Base-by-base conservation (phyloP, 2,888 invertebrate genomes). In the Agelastica alni region DNA sequence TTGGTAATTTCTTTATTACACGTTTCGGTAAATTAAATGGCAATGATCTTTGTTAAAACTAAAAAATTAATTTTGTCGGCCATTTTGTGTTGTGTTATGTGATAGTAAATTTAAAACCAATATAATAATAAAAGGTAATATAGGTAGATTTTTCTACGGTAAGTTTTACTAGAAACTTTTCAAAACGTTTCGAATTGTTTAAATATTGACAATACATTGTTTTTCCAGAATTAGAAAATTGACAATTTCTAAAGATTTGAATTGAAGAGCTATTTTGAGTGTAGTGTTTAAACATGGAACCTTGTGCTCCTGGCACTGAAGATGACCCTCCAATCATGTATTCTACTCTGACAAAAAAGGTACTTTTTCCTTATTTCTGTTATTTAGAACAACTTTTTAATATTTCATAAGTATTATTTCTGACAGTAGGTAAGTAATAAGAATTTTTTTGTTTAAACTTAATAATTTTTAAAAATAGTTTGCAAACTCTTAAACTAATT, bases 291-390 rank as follows among this genome's bases (percentile, higher is more conserved):
- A 66, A 56, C 34, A 73, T 73, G 72, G 73, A 74, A 59, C 73
- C 72, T 16, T 56, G 67, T 49, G 73, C 74, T 20, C 74, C 74
- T 16, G 74, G 74, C 31, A 74, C 74, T 26, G 74, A 74, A 67
- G 73, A 72, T 56, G 74, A 74, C 41, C 65, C 65, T 10, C 65
- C 65, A 10, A 62, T 66, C 46, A 59, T 59, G 54, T 67, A 63
- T 54, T 63, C 67, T 14, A 60, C 66, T 28, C 57, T 68, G 20
- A 70, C 57, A 13, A 74, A 72, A 63, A 64, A 71, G 72, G 73
- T 74, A 74, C 37, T 48, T 61, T 60, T 37, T 30, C 43, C 47
- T 26, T 56, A 43, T 42, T 28, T 18, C 14, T 34, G 6, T 3
- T 26, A 16, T 47, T 16, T 44, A 7, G 2, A 12, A 44, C 3